phyloP scores from a whole-genome alignment of 1,140 invertebrate species.

The Propsilocerus akamusi region DNA sequence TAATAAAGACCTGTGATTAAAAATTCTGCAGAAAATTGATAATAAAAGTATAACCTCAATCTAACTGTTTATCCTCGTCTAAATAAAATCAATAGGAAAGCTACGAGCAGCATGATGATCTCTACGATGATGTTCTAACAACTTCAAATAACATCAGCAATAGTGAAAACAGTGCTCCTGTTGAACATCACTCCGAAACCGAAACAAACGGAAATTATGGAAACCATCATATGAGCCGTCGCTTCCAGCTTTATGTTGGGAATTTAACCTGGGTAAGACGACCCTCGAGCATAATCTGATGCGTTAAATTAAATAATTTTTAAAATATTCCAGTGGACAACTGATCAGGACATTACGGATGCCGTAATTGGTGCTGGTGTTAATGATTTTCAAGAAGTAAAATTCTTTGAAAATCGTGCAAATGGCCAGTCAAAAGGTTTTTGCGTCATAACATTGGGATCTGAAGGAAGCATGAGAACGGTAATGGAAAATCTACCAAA shows the following conservation, averaged over 20 bases:
- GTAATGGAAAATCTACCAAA: constrained; percentile 86
- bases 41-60: no score
- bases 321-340: constrained; percentile 69
- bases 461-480: constrained; percentile 73
- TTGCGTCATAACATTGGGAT: constrained; percentile 79
- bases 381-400: constrained; percentile 89
- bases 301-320: neutral
- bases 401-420: constrained; percentile 97
- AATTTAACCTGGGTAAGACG: constrained; percentile 82
- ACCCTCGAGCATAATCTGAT: no score
- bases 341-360: constrained; percentile 87
- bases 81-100: no score
- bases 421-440: constrained; percentile 99
- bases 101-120: neutral
- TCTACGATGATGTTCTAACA: neutral
- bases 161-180: constrained; percentile 8
- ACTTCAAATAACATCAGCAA: neutral
- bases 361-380: constrained; percentile 73
- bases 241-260: constrained; percentile 84
- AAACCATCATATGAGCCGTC: constrained; percentile 46
- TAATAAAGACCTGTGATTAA: no score
- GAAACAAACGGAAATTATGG: constrained; percentile 49
- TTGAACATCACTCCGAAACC: constrained; percentile 15
- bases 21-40: no score
- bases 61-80: no score